Percentiles rank a stretch among this genome's conserved stretches.
Evolutionary conservation across 1,140 invertebrate genomes (phyloP).

Genomic region (Rhynchophorus ferrugineus): DNA sequence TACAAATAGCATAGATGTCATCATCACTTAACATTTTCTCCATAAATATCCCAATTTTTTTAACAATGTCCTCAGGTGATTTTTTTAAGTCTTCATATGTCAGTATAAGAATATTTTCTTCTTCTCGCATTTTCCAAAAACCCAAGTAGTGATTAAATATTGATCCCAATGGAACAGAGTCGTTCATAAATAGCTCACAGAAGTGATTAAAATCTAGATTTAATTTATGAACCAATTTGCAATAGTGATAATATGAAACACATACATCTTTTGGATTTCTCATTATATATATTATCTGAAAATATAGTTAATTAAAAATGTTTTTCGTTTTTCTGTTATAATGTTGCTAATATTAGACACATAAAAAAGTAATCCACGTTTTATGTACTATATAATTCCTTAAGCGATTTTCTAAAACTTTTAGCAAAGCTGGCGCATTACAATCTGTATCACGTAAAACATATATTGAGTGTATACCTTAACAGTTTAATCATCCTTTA

Average conservation of each 20-base stretch:
- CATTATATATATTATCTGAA: constrained; percentile 79
- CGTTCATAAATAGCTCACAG: constrained; percentile 66
- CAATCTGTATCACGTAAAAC: no score
- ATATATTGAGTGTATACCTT: no score
- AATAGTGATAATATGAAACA: constrained; percentile 88
- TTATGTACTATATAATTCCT: no score
- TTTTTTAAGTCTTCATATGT: constrained; percentile 82
- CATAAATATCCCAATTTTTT: constrained; percentile 66
- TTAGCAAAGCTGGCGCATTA: no score
- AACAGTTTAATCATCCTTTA: no score
- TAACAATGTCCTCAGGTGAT: constrained; percentile 55
- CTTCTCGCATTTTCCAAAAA: constrained; percentile 65
- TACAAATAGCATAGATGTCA: constrained; percentile 55
- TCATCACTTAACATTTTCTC: constrained; percentile 56
- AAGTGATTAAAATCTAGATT: constrained; percentile 74
- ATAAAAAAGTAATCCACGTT: no score
- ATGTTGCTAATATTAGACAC: no score
- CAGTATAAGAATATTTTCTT: constrained; percentile 71
- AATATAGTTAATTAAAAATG: no score
- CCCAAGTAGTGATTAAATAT: constrained; percentile 60
- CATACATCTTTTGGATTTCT: constrained; percentile 91
- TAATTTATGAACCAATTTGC: constrained; percentile 59
- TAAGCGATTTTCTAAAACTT: no score
- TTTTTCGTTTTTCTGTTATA: no score
- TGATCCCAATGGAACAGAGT: constrained; percentile 38